phyloP scores from a whole-genome alignment of 2,888 invertebrate genomes.

The Leucophora obtusa region DNA sequence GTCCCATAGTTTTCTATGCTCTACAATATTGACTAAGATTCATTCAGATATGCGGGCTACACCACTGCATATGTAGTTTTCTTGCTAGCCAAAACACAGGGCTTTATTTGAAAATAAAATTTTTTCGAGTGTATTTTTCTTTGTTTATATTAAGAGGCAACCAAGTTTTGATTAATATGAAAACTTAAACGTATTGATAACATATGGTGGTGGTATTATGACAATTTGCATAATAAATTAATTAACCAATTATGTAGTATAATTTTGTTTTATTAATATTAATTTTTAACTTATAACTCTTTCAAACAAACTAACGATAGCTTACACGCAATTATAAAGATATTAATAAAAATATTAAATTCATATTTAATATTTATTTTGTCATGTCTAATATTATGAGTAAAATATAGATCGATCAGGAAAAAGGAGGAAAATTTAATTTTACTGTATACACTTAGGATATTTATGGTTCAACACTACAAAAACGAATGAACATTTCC shows the following conservation, averaged over 20 bases:
- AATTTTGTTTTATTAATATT: slow-evolving; percentile 6
- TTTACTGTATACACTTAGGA: neutral
- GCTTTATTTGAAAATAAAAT: too few relatives aligned
- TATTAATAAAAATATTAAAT: slow-evolving; percentile 6
- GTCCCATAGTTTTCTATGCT: too few relatives aligned
- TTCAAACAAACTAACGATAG: neutral
- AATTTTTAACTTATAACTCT: neutral
- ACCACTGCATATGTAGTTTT: too few relatives aligned
- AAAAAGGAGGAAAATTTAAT: too few relatives aligned
- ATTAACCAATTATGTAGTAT: slow-evolving; percentile 50
- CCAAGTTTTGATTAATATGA: neutral
- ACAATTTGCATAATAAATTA: slow-evolving; percentile 54
- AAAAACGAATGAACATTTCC: too few relatives aligned
- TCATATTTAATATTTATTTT: neutral
- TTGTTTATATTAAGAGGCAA: neutral
- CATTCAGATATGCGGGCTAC: too few relatives aligned
- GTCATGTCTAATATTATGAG: neutral
- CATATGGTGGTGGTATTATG: slow-evolving; percentile 9
- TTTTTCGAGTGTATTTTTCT: neutral
- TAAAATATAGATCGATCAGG: too few relatives aligned
- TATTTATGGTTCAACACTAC: too few relatives aligned
- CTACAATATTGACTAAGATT: too few relatives aligned
- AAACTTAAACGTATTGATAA: slow-evolving; percentile 29
- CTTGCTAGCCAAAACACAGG: too few relatives aligned
- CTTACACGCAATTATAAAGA: neutral